A percentile compares a stretch with the other conserved stretches of the same genome.
These are phyloP conservation scores for Xanthia icteritia DNA, from an alignment of 2,888 invertebrate species.

Conservation along the genomic window DNA sequence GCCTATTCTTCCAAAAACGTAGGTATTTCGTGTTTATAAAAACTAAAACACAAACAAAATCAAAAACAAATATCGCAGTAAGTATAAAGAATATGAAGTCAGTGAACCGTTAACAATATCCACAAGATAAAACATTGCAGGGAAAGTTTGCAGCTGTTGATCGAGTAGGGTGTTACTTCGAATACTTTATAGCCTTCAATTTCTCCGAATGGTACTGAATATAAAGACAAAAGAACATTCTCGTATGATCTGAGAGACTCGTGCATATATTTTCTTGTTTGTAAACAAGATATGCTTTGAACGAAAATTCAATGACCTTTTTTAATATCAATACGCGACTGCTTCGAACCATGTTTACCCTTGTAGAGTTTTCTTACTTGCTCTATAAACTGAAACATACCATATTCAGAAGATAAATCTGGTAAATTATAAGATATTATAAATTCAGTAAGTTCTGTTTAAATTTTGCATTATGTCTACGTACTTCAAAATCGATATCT, in stretches of 20 bases:
- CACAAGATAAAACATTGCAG: conserved; percentile 40
- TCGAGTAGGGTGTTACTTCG: conserved; percentile 33
- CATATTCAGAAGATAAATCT: not conserved
- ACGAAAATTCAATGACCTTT: conserved; percentile 38
- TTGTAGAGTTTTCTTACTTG: not conserved
- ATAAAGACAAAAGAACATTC: conserved; percentile 24
- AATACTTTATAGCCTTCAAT: conserved; percentile 40
- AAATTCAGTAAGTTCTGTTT: not conserved
- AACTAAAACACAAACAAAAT: too few species aligned
- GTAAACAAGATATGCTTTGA: conserved; percentile 26
- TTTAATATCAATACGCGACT: conserved; percentile 27
- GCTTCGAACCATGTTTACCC: not conserved
- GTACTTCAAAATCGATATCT: not conserved
- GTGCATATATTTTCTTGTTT: conserved; percentile 7
- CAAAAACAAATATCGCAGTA: not conserved
- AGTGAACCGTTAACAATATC: conserved; percentile 24
- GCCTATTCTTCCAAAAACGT: not conserved
- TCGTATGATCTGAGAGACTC: not conserved
- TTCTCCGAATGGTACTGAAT: conserved; percentile 26
- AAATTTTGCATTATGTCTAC: not conserved
- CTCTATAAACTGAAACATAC: not conserved
- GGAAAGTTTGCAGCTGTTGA: conserved; percentile 46
- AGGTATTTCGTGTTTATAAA: not conserved
- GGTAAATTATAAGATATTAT: not conserved
- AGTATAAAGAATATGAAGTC: conserved; percentile 17